These are phyloP conservation scores for Tridacna crocea DNA, from an alignment of 2,888 invertebrate genomes.

Conservation along the genomic window DNA sequence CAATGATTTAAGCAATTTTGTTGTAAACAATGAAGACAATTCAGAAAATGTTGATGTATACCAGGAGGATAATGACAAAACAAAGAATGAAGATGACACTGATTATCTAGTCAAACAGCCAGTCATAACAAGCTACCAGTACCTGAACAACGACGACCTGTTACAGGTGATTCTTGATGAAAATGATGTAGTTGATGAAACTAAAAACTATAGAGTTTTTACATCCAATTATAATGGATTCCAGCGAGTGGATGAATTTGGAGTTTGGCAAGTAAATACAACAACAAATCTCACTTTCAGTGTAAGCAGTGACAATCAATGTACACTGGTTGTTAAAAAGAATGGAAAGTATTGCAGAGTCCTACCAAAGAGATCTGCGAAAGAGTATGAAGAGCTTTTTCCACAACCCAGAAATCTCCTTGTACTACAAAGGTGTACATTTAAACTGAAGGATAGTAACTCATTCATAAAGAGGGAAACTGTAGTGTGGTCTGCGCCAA, in stretches of 20 bases:
- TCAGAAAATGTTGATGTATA: neutral
- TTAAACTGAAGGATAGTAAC: neutral
- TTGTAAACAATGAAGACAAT: neutral
- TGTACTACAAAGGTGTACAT: conserved; percentile 6
- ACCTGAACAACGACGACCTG: neutral
- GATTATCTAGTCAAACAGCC: neutral
- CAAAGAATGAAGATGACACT: neutral
- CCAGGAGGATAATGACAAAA: neutral
- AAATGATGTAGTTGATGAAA: neutral
- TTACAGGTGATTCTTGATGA: neutral
- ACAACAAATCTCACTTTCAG: neutral
- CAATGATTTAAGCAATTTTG: neutral
- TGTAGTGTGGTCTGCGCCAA: neutral
- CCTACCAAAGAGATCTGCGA: neutral
- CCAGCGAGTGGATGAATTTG: neutral
- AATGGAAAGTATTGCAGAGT: neutral
- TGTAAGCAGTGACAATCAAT: neutral
- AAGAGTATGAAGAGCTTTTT: neutral
- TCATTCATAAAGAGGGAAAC: conserved; percentile 3
- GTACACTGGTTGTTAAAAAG: neutral
- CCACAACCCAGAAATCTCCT: conserved; percentile 12
- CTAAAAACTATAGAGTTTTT: neutral
- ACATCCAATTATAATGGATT: neutral
- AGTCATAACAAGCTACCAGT: neutral
- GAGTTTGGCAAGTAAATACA: neutral